Conservation (phyloP, 2,888 invertebrate species). For the Netelia melanura region DNA sequence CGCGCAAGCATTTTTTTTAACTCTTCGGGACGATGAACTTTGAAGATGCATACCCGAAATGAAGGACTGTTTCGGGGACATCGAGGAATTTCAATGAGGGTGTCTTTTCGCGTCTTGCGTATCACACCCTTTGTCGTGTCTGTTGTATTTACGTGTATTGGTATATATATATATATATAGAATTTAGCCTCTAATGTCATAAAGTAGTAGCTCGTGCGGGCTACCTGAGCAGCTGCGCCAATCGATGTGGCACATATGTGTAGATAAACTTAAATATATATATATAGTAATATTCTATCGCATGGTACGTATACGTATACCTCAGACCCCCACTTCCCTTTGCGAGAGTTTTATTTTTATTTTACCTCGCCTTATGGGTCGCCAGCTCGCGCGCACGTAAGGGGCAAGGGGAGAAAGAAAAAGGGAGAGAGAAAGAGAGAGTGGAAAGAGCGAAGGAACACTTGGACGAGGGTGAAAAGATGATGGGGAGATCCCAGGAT, state of each 20-base stretch:
- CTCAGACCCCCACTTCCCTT: conserved; percentile 67
- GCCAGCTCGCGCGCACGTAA: conserved; percentile 63
- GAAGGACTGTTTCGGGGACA: conserved; percentile 41
- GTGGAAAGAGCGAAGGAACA: conserved; percentile 53
- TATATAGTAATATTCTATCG: conserved; percentile 15
- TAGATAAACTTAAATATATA: conserved; percentile 27
- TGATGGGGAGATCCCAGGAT: conserved; percentile 72
- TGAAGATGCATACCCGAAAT: conserved; percentile 45
- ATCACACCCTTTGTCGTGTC: conserved; percentile 49
- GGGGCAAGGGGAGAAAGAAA: conserved; percentile 50
- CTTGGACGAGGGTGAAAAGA: conserved; percentile 63
- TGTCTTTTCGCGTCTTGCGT: conserved; percentile 39
- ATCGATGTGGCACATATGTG: conserved; percentile 42
- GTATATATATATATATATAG: conserved; percentile 64
- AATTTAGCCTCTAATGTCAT: conserved; percentile 79
- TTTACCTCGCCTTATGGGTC: conserved; percentile 81
- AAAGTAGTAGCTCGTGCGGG: conserved; percentile 82
- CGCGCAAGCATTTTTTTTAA: conserved; percentile 40
- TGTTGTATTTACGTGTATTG: conserved; percentile 9
- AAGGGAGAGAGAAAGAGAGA: conserved; percentile 39
- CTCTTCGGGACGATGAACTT: conserved; percentile 49
- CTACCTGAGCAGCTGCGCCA: conserved; percentile 82
- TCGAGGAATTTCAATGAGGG: conserved; percentile 58
- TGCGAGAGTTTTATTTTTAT: conserved; percentile 81
- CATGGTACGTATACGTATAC: conserved; percentile 10